Percentiles rank a stretch among this genome's conserved stretches.
Conservation (phyloP, 1,140 invertebrate species). For the Aleiodes sp. region DNA sequence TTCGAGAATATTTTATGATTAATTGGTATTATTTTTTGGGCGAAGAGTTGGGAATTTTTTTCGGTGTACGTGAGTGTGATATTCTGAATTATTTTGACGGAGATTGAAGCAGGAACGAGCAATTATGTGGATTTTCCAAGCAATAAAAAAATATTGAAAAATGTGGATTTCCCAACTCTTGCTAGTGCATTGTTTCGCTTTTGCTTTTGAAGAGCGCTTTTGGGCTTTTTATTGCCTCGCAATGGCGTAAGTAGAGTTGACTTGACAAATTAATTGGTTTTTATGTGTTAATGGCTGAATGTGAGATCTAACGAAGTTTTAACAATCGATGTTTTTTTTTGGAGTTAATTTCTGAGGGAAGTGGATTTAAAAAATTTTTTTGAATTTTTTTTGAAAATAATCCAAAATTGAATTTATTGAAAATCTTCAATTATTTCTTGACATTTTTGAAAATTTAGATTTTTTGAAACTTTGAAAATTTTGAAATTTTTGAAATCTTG, state of each 20-base stretch:
- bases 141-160: too few species aligned
- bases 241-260: constrained; percentile 40
- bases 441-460: too few species aligned
- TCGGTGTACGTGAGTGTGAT: constrained; percentile 9
- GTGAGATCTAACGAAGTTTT: not conserved
- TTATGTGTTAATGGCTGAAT: not conserved
- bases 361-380: too few species aligned
- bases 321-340: too few species aligned
- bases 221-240: constrained; percentile 34
- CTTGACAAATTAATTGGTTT: constrained; percentile 8
- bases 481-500: too few species aligned
- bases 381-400: too few species aligned
- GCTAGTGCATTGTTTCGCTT: constrained; percentile 24
- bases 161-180: constrained; percentile 21
- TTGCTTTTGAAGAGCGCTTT: constrained; percentile 21
- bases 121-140: not conserved
- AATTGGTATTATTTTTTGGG: too few species aligned
- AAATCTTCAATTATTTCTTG: too few species aligned
- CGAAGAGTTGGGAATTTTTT: not conserved
- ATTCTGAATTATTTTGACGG: not conserved
- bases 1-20: not conserved
- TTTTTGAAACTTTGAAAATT: too few species aligned
- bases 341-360: too few species aligned
- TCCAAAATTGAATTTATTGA: too few species aligned
- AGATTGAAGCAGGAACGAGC: too few species aligned